Conservation (phyloP, 1,140 invertebrate species). For the Scaptomyza montana region DNA sequence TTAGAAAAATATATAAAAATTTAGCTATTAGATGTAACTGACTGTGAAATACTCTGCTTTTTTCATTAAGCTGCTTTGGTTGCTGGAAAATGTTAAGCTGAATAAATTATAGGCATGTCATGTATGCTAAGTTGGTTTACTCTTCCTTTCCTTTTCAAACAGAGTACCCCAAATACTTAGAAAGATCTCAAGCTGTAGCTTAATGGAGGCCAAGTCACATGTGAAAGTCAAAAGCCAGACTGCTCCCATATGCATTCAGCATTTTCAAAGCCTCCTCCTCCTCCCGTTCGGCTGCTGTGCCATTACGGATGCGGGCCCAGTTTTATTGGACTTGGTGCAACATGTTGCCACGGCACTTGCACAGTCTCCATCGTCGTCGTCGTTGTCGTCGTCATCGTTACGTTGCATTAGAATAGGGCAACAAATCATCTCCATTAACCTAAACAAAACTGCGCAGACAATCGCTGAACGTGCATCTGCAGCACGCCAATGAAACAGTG, state of each 20-base stretch:
- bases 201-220: slow-evolving; percentile 51
- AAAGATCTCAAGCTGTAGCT: slow-evolving; percentile 30
- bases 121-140: not conserved
- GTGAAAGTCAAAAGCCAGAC: slow-evolving; percentile 53
- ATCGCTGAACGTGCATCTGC: slow-evolving; percentile 82
- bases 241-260: slow-evolving; percentile 14
- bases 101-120: too few species aligned
- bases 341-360: slow-evolving; percentile 47
- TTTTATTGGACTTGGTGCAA: slow-evolving; percentile 47
- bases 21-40: too few species aligned
- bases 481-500: slow-evolving; percentile 54
- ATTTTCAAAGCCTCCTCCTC: not conserved
- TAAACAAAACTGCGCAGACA: slow-evolving; percentile 82
- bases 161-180: slow-evolving; percentile 24
- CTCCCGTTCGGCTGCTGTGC: slow-evolving; percentile 14
- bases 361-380: not conserved
- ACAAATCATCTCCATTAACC: slow-evolving; percentile 83
- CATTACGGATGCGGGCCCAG: slow-evolving; percentile 38
- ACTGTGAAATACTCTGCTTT: not conserved
- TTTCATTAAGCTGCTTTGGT: too few species aligned
- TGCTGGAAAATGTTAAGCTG: too few species aligned
- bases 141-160: not conserved
- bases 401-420: slow-evolving; percentile 76
- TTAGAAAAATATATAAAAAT: slow-evolving; percentile 11
- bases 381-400: slow-evolving; percentile 40